These are phyloP conservation scores for Amphilophus citrinellus DNA, from an alignment of 2,113 vertebrate genomes.

Conservation along the genomic window DNA sequence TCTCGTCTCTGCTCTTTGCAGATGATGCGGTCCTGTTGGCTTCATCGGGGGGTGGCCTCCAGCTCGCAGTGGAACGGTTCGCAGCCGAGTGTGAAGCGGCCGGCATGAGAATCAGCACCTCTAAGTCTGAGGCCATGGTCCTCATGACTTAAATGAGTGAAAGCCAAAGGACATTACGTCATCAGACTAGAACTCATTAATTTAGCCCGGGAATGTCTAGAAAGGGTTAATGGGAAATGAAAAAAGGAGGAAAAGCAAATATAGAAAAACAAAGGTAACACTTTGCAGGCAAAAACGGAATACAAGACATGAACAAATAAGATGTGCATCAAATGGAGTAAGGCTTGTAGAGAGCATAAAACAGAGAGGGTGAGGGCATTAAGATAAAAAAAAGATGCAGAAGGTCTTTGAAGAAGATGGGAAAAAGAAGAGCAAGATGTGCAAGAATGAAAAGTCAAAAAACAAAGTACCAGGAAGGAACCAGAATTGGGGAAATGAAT, in stretches of 20 bases:
- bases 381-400: too few species aligned
- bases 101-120: too few species aligned
- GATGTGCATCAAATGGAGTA: neutral
- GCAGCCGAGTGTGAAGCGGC: too few species aligned
- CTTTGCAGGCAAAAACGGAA: neutral
- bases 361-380: neutral
- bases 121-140: too few species aligned
- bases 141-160: neutral
- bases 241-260: neutral
- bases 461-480: neutral
- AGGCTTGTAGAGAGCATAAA: neutral
- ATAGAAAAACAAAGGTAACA: too few species aligned
- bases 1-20: too few species aligned
- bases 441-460: neutral
- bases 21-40: too few species aligned
- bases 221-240: too few species aligned
- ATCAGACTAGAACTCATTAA: neutral
- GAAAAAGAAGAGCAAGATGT: neutral
- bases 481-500: neutral
- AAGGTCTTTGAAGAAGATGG: too few species aligned
- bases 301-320: neutral
- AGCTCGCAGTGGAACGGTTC: too few species aligned
- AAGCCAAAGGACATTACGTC: neutral
- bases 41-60: too few species aligned
- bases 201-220: too few species aligned